Base-by-base conservation (phyloP, 2,113 vertebrate species). In the Eira barbara region DNA sequence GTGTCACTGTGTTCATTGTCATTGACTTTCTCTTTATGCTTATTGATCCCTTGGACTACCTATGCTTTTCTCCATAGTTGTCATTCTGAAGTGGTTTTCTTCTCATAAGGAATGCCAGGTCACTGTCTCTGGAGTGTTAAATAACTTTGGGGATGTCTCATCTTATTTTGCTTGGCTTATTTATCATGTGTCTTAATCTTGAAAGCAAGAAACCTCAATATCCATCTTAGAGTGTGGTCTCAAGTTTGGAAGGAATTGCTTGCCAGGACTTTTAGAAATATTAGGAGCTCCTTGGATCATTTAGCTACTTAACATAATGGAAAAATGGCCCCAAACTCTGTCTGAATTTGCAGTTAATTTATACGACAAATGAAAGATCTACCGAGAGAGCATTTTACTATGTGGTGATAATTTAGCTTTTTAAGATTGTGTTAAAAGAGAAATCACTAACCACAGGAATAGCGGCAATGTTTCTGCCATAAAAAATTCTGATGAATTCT, bases 221-320 rank as follows among this genome's bases (percentile, higher is more conserved):
- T 94, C 61, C 36, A 0, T 93, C 86, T 73, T 80, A 52, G 69
- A 97, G 85, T 95, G 96, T 98, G 97, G 97, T 87, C 95, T 94
- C 52, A 23, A n/a, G 52, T 73, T 96, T 84, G 89, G 85, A 95
- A 90, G 5, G 15, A 92, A 55, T 57, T 80, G 47, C 52, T 92
- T 95, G 93, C 81, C 55, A 47, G 76, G 85, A 91, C 23, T 91
- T 94, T 67, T 7, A 94, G 84, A 96, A 94, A 80, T 42, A 23
- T 61, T 45, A 73, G 71, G 89, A 82, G 10, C 52, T 82, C 52
- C 69, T 90, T 90, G 89, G 80, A 61, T 91, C 52, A 67, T 49
- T 61, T 45, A 63, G 27, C 4, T 92, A 52, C 34, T 86, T 34
- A 92, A 81, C 39, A 21, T 90, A 45, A 74, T 88, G 85, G 85